Evolutionary conservation across 2,113 vertebrate genomes (phyloP).

Genomic region (Nanorana parkeri): DNA sequence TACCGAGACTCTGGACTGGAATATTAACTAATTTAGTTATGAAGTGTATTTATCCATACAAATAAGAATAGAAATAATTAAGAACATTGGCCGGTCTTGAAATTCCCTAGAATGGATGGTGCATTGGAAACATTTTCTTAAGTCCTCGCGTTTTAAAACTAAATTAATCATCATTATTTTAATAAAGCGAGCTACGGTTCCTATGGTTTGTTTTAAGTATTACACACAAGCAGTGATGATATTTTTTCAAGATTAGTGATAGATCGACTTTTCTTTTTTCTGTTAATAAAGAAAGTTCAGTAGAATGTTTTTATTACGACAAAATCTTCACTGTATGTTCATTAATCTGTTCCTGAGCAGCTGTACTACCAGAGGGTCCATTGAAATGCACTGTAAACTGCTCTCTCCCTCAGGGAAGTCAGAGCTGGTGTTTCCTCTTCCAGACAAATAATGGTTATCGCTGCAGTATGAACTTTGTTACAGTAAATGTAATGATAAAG

Average conservation of each 20-base stretch:
- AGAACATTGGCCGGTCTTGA: not conserved
- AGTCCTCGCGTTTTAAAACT: not conserved
- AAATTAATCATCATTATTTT: slow-evolving; percentile 8
- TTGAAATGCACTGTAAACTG: not conserved
- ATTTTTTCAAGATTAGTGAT: not conserved
- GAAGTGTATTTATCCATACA: not conserved
- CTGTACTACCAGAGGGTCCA: slow-evolving; percentile 10
- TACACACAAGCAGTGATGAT: not conserved
- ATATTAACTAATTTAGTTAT: not conserved
- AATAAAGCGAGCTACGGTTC: not conserved
- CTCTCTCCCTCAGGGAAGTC: slow-evolving; percentile 24
- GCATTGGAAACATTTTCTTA: slow-evolving; percentile 2
- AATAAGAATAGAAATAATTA: not conserved
- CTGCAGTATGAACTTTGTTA: not conserved
- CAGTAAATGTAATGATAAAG: not conserved
- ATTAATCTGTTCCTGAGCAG: slow-evolving; percentile 39
- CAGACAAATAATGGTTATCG: not conserved
- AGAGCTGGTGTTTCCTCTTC: slow-evolving; percentile 30
- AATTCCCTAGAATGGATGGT: not conserved
- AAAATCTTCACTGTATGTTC: slow-evolving; percentile 36
- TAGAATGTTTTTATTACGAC: slow-evolving; percentile 25
- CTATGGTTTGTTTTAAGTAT: slow-evolving; percentile 12
- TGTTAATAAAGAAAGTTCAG: slow-evolving; percentile 32
- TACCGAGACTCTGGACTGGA: not conserved
- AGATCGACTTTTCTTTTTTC: not conserved